Percentiles rank a stretch among this genome's conserved stretches.
phyloP scores from a whole-genome alignment of 37 sponge, comb jelly and placozoan genomes.

The Halisarca cf. caerulea region DNA sequence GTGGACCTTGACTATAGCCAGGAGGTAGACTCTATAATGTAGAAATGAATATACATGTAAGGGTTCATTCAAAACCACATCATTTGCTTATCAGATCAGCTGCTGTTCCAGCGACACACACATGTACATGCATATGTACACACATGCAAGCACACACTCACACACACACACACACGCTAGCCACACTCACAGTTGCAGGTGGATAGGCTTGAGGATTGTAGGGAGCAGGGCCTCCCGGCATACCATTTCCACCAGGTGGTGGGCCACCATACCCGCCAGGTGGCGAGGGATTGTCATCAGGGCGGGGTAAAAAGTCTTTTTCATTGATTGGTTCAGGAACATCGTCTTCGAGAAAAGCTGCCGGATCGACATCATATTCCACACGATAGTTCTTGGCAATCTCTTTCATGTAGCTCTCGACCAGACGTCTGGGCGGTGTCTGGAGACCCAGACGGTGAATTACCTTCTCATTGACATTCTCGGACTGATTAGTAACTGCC shows the following conservation, averaged over 20 bases:
- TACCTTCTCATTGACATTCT: slow-evolving; percentile 89
- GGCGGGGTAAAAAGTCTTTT: slow-evolving; percentile 32
- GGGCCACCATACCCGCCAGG: background rate
- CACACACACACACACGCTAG: background rate
- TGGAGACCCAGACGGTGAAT: slow-evolving; percentile 89
- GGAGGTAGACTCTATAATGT: background rate
- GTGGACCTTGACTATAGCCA: background rate
- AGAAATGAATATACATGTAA: background rate
- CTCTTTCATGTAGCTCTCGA: slow-evolving; percentile 95
- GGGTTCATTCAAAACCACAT: no score
- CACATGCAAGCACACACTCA: background rate
- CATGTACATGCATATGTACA: background rate
- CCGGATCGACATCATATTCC: slow-evolving; percentile 85
- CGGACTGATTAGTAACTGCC: slow-evolving; percentile 82
- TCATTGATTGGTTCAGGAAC: slow-evolving; percentile 34
- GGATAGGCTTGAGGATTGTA: slow-evolving; percentile 23
- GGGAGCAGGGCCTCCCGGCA: background rate
- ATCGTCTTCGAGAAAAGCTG: slow-evolving; percentile 68
- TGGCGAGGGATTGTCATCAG: slow-evolving; percentile 10
- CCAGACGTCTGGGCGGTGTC: slow-evolving; percentile 79
- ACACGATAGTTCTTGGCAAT: slow-evolving; percentile 95
- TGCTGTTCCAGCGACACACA: no score
- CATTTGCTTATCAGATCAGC: no score
- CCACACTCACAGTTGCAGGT: background rate
- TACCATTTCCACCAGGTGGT: background rate